A percentile compares a stretch with the other conserved stretches of the same genome.
Conservation (phyloP, 1,140 invertebrate genomes). For the Orchestia grillus region DNA sequence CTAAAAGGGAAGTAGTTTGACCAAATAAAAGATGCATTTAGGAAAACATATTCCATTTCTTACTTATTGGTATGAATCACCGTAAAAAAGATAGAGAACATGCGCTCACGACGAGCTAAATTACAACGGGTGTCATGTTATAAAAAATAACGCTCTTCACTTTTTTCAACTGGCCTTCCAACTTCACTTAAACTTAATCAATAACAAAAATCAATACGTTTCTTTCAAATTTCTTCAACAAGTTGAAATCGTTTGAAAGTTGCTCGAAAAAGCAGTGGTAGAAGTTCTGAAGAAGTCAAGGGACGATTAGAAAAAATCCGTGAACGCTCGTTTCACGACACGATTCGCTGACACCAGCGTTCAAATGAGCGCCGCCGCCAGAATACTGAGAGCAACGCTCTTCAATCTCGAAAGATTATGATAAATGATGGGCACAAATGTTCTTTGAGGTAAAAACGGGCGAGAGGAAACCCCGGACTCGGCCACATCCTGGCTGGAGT, state of each 20-base stretch:
- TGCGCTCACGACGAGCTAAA: too few relatives aligned
- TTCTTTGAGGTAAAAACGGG: background rate
- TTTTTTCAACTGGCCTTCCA: too few relatives aligned
- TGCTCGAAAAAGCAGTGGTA: background rate
- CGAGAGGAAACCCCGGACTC: background rate
- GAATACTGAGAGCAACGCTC: constrained; percentile 39
- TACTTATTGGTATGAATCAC: too few relatives aligned
- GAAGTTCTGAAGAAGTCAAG: background rate
- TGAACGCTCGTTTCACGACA: background rate
- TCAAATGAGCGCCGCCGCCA: constrained; percentile 27
- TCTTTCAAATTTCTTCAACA: background rate
- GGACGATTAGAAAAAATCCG: background rate
- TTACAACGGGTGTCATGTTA: too few relatives aligned
- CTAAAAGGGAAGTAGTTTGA: too few relatives aligned
- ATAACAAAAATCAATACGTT: too few relatives aligned
- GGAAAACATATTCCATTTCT: too few relatives aligned
- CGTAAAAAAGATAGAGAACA: too few relatives aligned
- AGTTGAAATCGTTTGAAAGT: background rate
- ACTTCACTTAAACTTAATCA: too few relatives aligned
- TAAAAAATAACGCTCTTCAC: too few relatives aligned
- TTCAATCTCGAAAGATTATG: constrained; percentile 43
- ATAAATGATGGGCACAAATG: constrained; percentile 21
- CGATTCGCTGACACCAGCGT: background rate
- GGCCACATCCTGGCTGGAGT: background rate
- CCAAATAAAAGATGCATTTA: too few relatives aligned